Conservation (phyloP, 2,797 vertebrate genomes). For the Bovichtus diacanthus region DNA sequence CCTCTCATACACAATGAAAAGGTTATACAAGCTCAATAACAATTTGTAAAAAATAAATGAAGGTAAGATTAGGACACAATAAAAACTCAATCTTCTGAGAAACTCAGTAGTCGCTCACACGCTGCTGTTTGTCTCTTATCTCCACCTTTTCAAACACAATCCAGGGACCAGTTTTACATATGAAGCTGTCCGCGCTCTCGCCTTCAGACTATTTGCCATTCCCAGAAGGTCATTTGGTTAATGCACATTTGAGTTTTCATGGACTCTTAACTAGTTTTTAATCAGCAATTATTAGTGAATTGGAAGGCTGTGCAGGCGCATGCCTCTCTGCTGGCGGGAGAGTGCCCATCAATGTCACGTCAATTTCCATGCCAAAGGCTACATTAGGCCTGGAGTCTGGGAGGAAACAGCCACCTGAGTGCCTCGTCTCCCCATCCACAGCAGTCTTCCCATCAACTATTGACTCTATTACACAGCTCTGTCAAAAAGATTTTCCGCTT, state of each 20-base stretch:
- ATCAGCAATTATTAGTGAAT: conserved; percentile 93
- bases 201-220: conserved; percentile 75
- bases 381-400: conserved; percentile 78
- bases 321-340: conserved; percentile 77
- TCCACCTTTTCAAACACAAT: conserved; percentile 63
- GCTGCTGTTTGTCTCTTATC: conserved; percentile 58
- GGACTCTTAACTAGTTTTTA: conserved; percentile 95
- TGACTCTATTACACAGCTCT: conserved; percentile 83
- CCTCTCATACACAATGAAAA: not conserved
- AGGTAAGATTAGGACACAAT: conserved; percentile 12
- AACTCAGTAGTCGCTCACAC: conserved; percentile 12
- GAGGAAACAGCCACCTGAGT: conserved; percentile 82
- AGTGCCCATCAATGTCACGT: conserved; percentile 90
- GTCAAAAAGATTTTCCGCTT: conserved; percentile 83
- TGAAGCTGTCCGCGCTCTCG: conserved; percentile 60
- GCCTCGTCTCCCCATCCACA: conserved; percentile 77
- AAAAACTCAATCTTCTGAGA: conserved; percentile 46
- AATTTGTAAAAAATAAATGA: not conserved
- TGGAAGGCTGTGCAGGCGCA: conserved; percentile 82
- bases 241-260: conserved; percentile 92
- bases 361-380: conserved; percentile 85
- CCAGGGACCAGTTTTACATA: conserved; percentile 44
- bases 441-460: conserved; percentile 80
- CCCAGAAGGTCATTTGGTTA: conserved; percentile 90
- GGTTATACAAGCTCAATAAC: conserved; percentile 1